phyloP scores from a whole-genome alignment of 2,888 invertebrate species.

The Orchesella flavescens region DNA sequence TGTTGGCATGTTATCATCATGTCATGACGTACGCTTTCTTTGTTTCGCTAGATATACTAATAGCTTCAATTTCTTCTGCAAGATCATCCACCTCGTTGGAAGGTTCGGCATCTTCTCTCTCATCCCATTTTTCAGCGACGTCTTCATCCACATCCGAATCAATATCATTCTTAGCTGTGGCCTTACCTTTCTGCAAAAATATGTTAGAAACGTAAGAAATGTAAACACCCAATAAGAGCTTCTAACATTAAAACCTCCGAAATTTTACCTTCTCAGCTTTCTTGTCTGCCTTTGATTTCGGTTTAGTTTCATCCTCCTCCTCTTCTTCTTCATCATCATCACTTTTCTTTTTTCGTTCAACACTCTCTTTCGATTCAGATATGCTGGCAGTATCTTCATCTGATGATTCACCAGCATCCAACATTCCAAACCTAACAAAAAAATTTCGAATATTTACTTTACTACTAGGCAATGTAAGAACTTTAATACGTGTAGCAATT shows the following conservation, averaged over 20 bases:
- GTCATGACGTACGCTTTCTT: constrained; percentile 70
- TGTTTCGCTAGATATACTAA: constrained; percentile 9
- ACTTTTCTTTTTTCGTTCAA: constrained; percentile 16
- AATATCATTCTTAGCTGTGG: constrained; percentile 46
- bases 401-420: constrained; percentile 36
- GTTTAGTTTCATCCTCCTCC: constrained; percentile 13
- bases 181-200: constrained; percentile 49
- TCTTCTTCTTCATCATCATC: constrained; percentile 23
- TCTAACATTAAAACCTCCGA: too few relatives aligned
- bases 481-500: background rate
- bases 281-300: background rate
- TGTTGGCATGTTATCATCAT: background rate
- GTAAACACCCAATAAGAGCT: too few relatives aligned
- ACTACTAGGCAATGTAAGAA: background rate
- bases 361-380: background rate
- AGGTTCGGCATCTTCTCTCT: constrained; percentile 32
- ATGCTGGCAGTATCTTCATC: constrained; percentile 26
- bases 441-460: background rate
- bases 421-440: constrained; percentile 31
- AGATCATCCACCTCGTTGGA: constrained; percentile 18
- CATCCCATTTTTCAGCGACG: background rate
- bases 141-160: constrained; percentile 34
- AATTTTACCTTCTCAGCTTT: constrained; percentile 56
- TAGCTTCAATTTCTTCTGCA: constrained; percentile 28
- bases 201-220: too few relatives aligned